phyloP scores from a whole-genome alignment of 2,888 invertebrate genomes.

The Apotomis capreana region DNA sequence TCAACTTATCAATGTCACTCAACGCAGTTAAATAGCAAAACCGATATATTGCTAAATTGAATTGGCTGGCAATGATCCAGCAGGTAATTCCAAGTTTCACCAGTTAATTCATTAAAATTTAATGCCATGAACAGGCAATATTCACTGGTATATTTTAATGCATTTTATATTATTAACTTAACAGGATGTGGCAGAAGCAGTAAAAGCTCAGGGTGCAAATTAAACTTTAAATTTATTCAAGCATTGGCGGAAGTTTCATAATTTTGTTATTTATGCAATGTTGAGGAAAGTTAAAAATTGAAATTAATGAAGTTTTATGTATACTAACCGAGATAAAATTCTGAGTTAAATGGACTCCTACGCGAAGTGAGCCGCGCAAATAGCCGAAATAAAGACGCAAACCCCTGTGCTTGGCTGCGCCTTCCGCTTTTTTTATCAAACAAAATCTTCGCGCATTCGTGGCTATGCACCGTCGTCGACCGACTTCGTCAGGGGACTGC shows the following conservation, averaged over 20 bases:
- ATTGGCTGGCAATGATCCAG: not conserved
- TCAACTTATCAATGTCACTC: too few species aligned
- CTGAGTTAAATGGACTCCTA: too few species aligned
- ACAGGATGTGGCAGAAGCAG: not conserved
- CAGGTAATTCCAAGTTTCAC: not conserved
- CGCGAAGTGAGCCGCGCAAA: too few species aligned
- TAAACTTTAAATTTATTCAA: conserved; percentile 22
- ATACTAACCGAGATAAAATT: too few species aligned
- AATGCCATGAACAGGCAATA: not conserved
- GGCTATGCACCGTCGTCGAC: too few species aligned
- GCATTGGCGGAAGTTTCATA: not conserved
- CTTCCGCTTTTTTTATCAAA: too few species aligned
- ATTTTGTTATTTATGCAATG: not conserved
- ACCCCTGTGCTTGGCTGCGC: too few species aligned
- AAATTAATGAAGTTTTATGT: not conserved
- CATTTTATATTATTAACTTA: not conserved
- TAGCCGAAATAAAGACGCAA: too few species aligned
- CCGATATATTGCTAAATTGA: too few species aligned
- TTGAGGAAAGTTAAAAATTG: not conserved
- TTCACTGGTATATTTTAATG: conserved; percentile 1
- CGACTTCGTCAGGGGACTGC: too few species aligned
- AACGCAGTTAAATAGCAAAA: too few species aligned
- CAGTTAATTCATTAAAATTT: not conserved
- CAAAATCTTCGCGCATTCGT: too few species aligned
- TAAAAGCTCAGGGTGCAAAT: conserved; percentile 14